Evolutionary conservation across 2,888 invertebrate species (phyloP).

Genomic region (Camponotus fellah): DNA sequence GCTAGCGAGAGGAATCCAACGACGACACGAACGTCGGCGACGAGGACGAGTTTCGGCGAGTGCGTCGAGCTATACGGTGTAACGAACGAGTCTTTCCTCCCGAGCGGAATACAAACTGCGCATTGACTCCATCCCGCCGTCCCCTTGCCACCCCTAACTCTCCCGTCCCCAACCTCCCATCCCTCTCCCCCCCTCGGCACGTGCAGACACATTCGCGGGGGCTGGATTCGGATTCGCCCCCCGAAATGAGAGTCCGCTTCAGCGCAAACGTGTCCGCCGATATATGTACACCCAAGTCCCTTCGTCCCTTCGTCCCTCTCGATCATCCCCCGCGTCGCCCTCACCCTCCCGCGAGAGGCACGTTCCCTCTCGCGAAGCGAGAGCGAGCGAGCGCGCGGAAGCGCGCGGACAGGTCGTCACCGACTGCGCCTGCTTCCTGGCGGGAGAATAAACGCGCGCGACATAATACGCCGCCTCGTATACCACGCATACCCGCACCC

Average conservation of each 20-base stretch:
- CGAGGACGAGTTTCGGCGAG: constrained; percentile 65
- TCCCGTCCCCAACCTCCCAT: background rate
- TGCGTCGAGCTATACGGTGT: constrained; percentile 69
- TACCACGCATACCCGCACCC: constrained; percentile 69
- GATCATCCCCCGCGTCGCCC: constrained; percentile 42
- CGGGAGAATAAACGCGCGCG: constrained; percentile 70
- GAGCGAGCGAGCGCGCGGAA: constrained; percentile 69
- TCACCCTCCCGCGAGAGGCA: constrained; percentile 35
- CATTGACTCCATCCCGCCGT: constrained; percentile 71
- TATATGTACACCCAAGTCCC: constrained; percentile 19
- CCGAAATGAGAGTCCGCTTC: constrained; percentile 74
- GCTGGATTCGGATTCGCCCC: constrained; percentile 64
- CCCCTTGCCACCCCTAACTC: background rate
- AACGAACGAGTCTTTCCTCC: constrained; percentile 80
- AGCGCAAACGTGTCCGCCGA: constrained; percentile 70
- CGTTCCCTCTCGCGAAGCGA: constrained; percentile 62
- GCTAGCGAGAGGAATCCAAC: constrained; percentile 33
- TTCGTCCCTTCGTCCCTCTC: constrained; percentile 19
- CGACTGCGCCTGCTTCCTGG: constrained; percentile 75
- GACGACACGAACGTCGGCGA: constrained; percentile 50
- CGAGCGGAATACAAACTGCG: constrained; percentile 81
- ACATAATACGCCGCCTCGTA: constrained; percentile 70
- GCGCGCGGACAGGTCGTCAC: constrained; percentile 69
- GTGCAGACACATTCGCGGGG: constrained; percentile 76
- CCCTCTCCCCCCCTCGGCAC: constrained; percentile 59